phyloP scores from a whole-genome alignment of 2,113 vertebrate species.

The Pampusana beccarii region DNA sequence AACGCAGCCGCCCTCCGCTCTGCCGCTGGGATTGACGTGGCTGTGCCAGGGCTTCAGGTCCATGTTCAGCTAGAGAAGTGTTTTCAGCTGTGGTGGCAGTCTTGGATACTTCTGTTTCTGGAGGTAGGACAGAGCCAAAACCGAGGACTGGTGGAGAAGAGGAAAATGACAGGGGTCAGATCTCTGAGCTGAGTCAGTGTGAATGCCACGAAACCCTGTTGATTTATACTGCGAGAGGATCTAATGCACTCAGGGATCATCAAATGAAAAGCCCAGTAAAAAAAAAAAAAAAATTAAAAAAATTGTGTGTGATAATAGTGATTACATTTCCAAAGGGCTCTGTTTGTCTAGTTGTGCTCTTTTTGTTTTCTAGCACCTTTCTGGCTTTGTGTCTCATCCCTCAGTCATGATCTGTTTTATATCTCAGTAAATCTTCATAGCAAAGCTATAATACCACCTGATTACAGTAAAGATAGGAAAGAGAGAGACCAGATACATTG shows the following conservation, averaged over 20 bases:
- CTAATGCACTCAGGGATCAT: not conserved
- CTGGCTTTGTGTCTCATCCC: not conserved
- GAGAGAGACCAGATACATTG: not conserved
- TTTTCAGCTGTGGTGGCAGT: not conserved
- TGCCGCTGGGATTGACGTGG: not conserved
- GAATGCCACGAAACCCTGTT: accelerated
- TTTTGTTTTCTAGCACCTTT: not conserved
- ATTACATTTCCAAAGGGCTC: not conserved
- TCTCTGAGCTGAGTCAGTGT: not conserved
- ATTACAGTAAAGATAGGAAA: not conserved
- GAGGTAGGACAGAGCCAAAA: not conserved
- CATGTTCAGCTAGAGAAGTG: not conserved
- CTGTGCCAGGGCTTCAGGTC: not conserved
- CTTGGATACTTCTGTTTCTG: not conserved
- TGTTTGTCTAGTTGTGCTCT: not conserved
- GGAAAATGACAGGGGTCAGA: not conserved
- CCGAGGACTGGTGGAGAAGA: not conserved
- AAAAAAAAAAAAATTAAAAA: not conserved
- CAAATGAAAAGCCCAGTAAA: not conserved
- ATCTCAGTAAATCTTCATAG: not conserved
- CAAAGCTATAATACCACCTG: not conserved
- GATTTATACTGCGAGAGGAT: not conserved
- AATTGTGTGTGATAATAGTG: not conserved
- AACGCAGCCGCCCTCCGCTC: accelerated
- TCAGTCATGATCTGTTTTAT: not conserved